phyloP scores from a whole-genome alignment of 2,888 invertebrate genomes.

The Tridacna gigas region DNA sequence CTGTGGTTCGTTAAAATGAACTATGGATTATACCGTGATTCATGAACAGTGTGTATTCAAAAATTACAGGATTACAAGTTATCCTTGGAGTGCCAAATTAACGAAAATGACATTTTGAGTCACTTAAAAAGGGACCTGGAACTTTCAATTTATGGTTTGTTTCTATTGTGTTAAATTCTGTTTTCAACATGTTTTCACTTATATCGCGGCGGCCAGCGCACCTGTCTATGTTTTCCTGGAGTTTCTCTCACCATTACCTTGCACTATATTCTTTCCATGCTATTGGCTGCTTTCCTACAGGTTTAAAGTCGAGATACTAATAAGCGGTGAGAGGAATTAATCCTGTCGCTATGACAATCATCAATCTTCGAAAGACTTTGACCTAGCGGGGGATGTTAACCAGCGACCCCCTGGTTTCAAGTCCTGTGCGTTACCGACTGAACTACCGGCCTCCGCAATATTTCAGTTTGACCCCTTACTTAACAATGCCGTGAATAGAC shows the following conservation, averaged over 20 bases:
- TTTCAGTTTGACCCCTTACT: no score
- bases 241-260: not conserved
- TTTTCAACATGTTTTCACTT: not conserved
- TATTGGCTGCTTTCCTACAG: not conserved
- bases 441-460: not conserved
- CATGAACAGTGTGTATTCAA: no score
- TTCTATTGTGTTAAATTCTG: no score
- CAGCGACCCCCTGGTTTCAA: not conserved
- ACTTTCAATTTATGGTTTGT: no score
- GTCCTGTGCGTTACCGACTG: not conserved
- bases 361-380: not conserved
- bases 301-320: not conserved
- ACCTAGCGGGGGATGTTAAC: not conserved
- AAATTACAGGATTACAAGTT: no score
- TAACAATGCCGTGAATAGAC: no score
- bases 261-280: not conserved
- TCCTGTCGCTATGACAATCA: not conserved
- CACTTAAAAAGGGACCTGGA: no score
- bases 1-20: no score
- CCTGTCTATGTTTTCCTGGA: not conserved
- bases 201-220: not conserved
- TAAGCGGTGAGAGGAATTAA: not conserved
- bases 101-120: no score
- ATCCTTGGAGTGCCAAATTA: no score
- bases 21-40: no score